Percentiles rank a stretch among this genome's conserved stretches.
These are phyloP conservation scores for Ruditapes philippinarum DNA, from an alignment of 1,140 invertebrate genomes.

Conservation along the genomic window DNA sequence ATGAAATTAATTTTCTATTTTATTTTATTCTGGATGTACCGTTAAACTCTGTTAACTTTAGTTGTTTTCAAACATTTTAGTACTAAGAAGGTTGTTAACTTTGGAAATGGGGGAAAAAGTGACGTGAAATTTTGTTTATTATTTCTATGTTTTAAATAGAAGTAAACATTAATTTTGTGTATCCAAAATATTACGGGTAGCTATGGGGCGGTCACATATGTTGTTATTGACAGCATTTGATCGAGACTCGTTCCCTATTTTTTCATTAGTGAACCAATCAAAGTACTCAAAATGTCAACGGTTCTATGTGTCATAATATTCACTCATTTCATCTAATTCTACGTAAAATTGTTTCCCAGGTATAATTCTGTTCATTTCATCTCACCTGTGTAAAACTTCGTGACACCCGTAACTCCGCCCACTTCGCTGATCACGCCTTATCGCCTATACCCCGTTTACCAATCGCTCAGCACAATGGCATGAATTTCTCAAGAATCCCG, in stretches of 20 bases:
- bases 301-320: neutral
- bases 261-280: slow-evolving; percentile 16
- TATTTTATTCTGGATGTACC: too few species aligned
- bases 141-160: slow-evolving; percentile 1
- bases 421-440: slow-evolving; percentile 50
- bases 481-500: slow-evolving; percentile 62
- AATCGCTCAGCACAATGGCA: slow-evolving; percentile 58
- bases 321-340: neutral
- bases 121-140: too few species aligned
- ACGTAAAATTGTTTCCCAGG: neutral
- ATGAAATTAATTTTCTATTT: too few species aligned
- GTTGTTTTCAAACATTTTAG: too few species aligned
- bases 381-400: neutral
- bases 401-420: slow-evolving; percentile 60
- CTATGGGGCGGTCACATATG: neutral
- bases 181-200: slow-evolving; percentile 43
- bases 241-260: neutral
- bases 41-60: too few species aligned
- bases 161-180: slow-evolving; percentile 15
- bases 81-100: too few species aligned
- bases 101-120: too few species aligned
- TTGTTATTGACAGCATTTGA: slow-evolving; percentile 16
- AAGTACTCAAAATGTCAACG: slow-evolving; percentile 31
- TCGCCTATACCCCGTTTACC: slow-evolving; percentile 43
- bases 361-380: neutral